Conservation (phyloP, 1,140 invertebrate species). For the Oedothorax gibbosus region DNA sequence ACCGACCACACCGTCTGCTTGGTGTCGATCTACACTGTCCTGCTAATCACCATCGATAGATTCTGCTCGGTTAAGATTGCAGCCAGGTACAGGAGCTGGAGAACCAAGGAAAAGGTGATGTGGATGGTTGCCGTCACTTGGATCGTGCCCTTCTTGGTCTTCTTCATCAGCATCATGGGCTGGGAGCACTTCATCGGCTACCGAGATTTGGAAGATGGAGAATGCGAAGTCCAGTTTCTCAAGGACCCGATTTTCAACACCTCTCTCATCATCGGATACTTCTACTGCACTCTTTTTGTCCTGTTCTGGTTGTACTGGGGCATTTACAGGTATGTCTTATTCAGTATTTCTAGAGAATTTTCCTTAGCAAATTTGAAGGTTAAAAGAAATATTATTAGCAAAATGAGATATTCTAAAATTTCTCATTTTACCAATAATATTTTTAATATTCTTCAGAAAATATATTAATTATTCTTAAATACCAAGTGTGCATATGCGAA, state of each 20-base stretch:
- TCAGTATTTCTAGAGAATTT: neutral
- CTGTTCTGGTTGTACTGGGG: constrained; percentile 95
- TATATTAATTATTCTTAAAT: too few relatives aligned
- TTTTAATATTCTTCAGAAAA: too few relatives aligned
- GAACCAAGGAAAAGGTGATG: constrained; percentile 91
- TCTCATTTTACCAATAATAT: too few relatives aligned
- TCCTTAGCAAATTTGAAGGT: neutral
- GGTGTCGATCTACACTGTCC: constrained; percentile 98
- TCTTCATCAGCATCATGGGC: constrained; percentile 98
- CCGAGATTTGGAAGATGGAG: constrained; percentile 84
- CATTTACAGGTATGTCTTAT: constrained; percentile 80
- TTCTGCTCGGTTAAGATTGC: constrained; percentile 99
- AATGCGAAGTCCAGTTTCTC: constrained; percentile 97
- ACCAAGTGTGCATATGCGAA: too few relatives aligned
- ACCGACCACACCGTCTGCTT: constrained; percentile 99
- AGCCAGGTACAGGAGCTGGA: constrained; percentile 95
- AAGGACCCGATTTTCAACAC: constrained; percentile 98
- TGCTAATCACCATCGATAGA: constrained; percentile 97
- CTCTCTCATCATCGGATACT: constrained; percentile 97
- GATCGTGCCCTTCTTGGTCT: constrained; percentile 95
- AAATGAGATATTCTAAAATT: neutral
- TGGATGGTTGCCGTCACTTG: constrained; percentile 90
- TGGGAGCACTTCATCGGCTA: constrained; percentile 98
- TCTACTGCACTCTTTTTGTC: constrained; percentile 95
- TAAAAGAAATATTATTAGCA: neutral